A percentile compares a stretch with the other conserved stretches of the same genome.
phyloP scores from a whole-genome alignment of 2,888 invertebrate genomes.

The Cryptosula pallasiana region DNA sequence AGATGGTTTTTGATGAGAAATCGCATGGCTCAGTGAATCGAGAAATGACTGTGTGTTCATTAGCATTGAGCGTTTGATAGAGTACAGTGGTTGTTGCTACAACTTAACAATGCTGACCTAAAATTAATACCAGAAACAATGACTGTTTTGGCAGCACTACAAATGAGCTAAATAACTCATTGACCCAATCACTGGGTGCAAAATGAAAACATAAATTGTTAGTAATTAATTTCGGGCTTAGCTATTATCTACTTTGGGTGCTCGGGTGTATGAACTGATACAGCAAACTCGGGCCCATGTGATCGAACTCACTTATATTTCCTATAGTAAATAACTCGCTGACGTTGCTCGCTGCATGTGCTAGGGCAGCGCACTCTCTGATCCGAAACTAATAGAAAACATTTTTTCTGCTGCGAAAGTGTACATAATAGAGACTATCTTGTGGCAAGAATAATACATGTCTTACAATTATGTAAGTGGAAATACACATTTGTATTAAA shows the following conservation, averaged over 20 bases:
- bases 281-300: not conserved
- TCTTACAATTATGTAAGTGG: no score
- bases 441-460: no score
- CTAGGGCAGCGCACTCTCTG: not conserved
- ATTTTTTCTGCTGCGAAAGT: no score
- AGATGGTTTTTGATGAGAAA: no score
- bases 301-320: slow-evolving; percentile 16
- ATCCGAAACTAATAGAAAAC: slow-evolving; percentile 6
- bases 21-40: no score
- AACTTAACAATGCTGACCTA: not conserved
- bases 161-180: slow-evolving; percentile 19
- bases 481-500: no score
- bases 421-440: no score
- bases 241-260: not conserved
- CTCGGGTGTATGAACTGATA: not conserved
- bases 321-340: not conserved
- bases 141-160: not conserved
- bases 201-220: slow-evolving; percentile 23
- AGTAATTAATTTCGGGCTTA: slow-evolving; percentile 23
- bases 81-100: no score
- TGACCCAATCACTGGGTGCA: slow-evolving; percentile 22
- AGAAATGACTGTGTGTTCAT: no score
- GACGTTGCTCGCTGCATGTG: not conserved
- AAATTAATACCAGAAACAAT: slow-evolving; percentile 15
- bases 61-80: no score